These are phyloP conservation scores for Pangasius macronema DNA, from an alignment of 2,797 vertebrate genomes.

Conservation along the genomic window DNA sequence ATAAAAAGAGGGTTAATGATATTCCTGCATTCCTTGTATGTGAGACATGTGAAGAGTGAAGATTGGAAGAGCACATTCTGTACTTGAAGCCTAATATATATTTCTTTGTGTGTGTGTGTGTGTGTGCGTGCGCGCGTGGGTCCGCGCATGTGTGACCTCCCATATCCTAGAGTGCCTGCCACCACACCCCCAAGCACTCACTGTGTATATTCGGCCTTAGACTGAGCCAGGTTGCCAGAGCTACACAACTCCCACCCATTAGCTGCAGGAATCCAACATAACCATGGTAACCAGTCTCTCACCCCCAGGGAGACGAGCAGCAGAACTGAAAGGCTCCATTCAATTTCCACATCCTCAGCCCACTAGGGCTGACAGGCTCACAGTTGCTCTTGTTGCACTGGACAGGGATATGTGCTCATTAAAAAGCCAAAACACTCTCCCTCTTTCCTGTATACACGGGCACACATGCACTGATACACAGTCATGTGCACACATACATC, in stretches of 20 bases:
- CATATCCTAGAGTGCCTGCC: conserved; percentile 75
- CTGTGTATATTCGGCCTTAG: conserved; percentile 78
- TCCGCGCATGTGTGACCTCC: conserved; percentile 65
- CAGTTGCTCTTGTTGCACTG: conserved; percentile 73
- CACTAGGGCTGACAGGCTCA: conserved; percentile 79
- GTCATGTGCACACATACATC: conserved; percentile 58
- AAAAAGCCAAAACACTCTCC: conserved; percentile 67
- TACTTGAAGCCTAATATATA: conserved; percentile 21
- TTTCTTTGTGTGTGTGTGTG: conserved; percentile 25
- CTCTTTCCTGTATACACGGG: conserved; percentile 52
- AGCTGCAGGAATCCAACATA: conserved; percentile 91
- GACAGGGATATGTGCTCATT: conserved; percentile 73
- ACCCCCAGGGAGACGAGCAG: conserved; percentile 87
- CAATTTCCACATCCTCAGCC: conserved; percentile 83
- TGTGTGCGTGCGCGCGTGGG: conserved; percentile 33
- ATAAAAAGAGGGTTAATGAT: conserved; percentile 30
- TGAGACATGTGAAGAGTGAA: background rate
- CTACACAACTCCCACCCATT: conserved; percentile 89
- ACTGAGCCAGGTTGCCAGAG: conserved; percentile 76
- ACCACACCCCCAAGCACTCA: conserved; percentile 70
- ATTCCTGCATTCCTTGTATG: conserved; percentile 7
- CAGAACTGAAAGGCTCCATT: conserved; percentile 85
- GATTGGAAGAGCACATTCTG: conserved; percentile 9
- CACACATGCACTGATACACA: conserved; percentile 58
- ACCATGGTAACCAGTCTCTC: conserved; percentile 96